Evolutionary conservation across 2,113 vertebrate genomes (phyloP).

Genomic region (Indri indri): DNA sequence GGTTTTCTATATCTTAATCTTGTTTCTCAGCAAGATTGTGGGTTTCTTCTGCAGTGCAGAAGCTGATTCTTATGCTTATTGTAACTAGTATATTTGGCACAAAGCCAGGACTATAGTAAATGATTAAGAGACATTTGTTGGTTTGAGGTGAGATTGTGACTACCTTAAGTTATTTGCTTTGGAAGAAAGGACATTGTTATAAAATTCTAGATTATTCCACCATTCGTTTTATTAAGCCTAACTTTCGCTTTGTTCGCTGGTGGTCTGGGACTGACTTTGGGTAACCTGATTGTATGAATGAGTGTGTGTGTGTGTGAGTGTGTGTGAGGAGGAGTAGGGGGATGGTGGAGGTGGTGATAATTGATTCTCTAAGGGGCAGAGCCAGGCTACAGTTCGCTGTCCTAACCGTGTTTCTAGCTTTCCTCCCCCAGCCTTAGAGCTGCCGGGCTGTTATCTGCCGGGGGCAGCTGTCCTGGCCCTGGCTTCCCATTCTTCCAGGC

Average conservation of each 20-base stretch:
- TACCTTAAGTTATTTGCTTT: not conserved
- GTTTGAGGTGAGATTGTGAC: not conserved
- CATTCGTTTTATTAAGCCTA: not conserved
- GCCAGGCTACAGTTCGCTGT: not conserved
- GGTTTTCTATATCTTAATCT: slow-evolving; percentile 13
- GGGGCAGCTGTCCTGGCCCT: not conserved
- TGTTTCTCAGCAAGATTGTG: not conserved
- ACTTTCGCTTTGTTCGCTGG: not conserved
- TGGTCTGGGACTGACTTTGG: not conserved
- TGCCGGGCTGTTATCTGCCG: not conserved
- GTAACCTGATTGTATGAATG: not conserved
- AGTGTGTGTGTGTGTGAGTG: not conserved
- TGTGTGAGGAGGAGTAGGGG: no score
- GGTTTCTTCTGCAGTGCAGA: not conserved
- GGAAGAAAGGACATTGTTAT: not conserved
- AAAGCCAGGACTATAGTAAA: not conserved
- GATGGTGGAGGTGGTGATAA: not conserved
- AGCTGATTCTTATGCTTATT: not conserved
- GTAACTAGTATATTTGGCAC: not conserved
- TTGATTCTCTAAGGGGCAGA: not conserved
- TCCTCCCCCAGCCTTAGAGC: not conserved
- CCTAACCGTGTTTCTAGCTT: not conserved
- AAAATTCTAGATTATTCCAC: not conserved
- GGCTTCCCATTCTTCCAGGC: not conserved
- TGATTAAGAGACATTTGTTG: slow-evolving; percentile 32